These are phyloP conservation scores for Ciconia boyciana DNA, from an alignment of 2,113 vertebrate species.

Conservation along the genomic window DNA sequence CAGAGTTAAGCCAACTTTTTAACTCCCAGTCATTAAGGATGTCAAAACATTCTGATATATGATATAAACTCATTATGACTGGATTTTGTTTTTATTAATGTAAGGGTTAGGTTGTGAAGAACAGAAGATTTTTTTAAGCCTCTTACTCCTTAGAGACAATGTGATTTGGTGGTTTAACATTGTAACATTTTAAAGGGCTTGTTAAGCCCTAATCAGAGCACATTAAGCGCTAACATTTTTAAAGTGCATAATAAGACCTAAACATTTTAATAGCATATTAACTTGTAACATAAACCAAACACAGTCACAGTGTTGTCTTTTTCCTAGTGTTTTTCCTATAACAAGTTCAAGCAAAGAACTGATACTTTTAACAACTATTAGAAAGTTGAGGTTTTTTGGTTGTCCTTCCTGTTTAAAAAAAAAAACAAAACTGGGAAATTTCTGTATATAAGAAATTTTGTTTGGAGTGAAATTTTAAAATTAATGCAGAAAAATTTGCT, in stretches of 20 bases:
- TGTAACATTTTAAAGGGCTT: constrained; percentile 44
- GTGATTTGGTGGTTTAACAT: constrained; percentile 51
- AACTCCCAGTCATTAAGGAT: constrained; percentile 69
- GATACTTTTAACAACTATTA: not conserved
- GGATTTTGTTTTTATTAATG: constrained; percentile 64
- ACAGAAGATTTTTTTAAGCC: constrained; percentile 45
- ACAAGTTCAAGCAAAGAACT: not conserved
- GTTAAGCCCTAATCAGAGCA: constrained; percentile 44
- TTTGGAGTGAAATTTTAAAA: not conserved
- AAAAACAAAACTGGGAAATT: not conserved
- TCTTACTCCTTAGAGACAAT: constrained; percentile 33
- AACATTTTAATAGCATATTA: constrained; percentile 51
- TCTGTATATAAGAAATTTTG: not conserved
- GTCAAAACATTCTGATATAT: constrained; percentile 72
- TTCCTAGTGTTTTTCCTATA: constrained; percentile 21
- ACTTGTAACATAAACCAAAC: constrained; percentile 37
- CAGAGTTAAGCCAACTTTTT: constrained; percentile 63
- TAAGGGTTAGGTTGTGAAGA: constrained; percentile 53
- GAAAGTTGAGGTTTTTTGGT: not conserved
- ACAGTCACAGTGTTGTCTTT: constrained; percentile 35
- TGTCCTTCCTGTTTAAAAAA: not conserved
- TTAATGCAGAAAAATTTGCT: not conserved
- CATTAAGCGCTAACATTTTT: constrained; percentile 35
- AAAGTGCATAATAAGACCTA: constrained; percentile 43
- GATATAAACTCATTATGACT: constrained; percentile 66